These are phyloP conservation scores for Trissolcus brochymenae DNA, from an alignment of 2,888 invertebrate genomes.

Conservation along the genomic window DNA sequence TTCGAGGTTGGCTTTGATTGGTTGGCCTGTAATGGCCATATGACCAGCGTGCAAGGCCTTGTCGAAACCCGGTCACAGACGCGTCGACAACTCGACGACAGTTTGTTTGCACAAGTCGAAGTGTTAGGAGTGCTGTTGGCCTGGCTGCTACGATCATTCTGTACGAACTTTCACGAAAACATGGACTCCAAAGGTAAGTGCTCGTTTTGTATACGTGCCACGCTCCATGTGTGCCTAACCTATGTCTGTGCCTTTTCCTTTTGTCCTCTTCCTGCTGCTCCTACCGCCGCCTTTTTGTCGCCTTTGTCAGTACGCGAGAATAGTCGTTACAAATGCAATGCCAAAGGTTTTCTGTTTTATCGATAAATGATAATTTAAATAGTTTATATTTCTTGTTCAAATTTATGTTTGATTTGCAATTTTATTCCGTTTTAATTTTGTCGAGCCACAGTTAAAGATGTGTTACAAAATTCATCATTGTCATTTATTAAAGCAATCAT, in stretches of 20 bases:
- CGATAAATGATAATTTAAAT: conserved; percentile 26
- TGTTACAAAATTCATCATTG: no score
- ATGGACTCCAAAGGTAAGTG: conserved; percentile 45
- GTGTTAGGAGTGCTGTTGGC: conserved; percentile 23
- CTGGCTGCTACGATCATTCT: background rate
- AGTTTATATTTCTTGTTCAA: no score
- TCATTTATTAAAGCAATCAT: no score
- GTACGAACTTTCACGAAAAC: conserved; percentile 38
- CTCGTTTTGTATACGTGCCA: background rate
- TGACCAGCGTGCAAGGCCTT: conserved; percentile 49
- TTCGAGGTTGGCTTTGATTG: conserved; percentile 45
- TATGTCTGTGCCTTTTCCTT: background rate
- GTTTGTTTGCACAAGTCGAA: conserved; percentile 28
- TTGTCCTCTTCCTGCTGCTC: background rate
- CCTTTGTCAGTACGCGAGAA: background rate
- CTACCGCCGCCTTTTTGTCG: background rate
- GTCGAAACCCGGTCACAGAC: conserved; percentile 51
- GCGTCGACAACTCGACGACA: conserved; percentile 25
- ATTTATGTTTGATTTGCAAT: no score
- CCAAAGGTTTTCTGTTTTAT: conserved; percentile 29
- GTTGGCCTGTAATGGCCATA: conserved; percentile 55
- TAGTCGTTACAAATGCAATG: background rate
- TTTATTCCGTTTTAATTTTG: no score
- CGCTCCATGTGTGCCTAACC: conserved; percentile 15
- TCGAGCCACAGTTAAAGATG: no score